A percentile compares a stretch with the other conserved stretches of the same genome.
phyloP scores from a whole-genome alignment of 1,140 invertebrate species.

The Temnothorax longispinosus region DNA sequence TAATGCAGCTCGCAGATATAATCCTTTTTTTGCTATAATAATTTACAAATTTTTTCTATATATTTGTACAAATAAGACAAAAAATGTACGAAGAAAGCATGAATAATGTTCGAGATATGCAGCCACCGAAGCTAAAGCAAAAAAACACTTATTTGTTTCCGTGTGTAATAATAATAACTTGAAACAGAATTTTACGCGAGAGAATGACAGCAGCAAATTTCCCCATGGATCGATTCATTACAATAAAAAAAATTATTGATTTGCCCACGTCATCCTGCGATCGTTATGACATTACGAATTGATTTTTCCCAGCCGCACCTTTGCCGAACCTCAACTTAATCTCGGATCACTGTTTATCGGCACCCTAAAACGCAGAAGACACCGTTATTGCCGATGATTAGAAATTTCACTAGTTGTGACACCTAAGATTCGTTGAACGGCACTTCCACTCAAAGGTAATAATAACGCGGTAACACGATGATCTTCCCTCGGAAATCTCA shows the following conservation, averaged over 20 bases:
- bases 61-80: background rate
- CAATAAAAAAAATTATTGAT: slow-evolving; percentile 31
- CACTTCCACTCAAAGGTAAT: background rate
- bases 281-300: slow-evolving; percentile 77
- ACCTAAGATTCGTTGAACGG: background rate
- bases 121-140: background rate
- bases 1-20: background rate
- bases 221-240: background rate
- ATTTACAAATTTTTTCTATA: background rate
- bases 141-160: background rate
- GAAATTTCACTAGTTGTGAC: background rate
- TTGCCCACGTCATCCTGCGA: slow-evolving; percentile 72
- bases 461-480: background rate
- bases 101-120: background rate
- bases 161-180: background rate
- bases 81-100: background rate
- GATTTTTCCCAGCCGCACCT: slow-evolving; percentile 70
- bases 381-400: background rate
- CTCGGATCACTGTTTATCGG: background rate
- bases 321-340: slow-evolving; percentile 14
- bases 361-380: background rate
- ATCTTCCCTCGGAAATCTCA: background rate
- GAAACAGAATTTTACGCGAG: background rate
- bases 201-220: slow-evolving; percentile 14
- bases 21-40: background rate